Percentiles rank a stretch among this genome's conserved stretches.
Evolutionary conservation across 2,888 invertebrate species (phyloP).

Genomic region (Phyto melanocephala): DNA sequence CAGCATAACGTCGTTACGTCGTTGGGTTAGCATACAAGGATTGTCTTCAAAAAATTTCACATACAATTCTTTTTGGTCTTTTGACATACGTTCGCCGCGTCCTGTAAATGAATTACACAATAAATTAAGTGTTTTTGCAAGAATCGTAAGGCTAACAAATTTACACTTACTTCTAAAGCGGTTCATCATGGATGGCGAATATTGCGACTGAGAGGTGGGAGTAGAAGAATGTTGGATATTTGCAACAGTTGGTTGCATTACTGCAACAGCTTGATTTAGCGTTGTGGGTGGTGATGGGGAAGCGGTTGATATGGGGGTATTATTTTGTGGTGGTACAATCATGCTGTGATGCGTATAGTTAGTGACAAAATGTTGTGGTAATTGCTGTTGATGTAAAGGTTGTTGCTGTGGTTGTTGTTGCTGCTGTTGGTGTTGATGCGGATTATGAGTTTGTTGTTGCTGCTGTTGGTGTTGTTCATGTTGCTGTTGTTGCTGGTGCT

Average conservation of each 20-base stretch:
- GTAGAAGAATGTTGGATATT: conserved; percentile 66
- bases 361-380: conserved; percentile 56
- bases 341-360: conserved; percentile 54
- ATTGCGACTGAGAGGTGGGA: conserved; percentile 69
- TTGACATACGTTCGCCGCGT: conserved; percentile 76
- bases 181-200: conserved; percentile 72
- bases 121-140: not conserved
- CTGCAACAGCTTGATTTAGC: conserved; percentile 12
- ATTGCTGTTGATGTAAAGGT: conserved; percentile 66
- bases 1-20: conserved; percentile 73
- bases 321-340: conserved; percentile 41
- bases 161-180: conserved; percentile 71
- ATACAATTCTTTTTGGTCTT: conserved; percentile 75
- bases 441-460: conserved; percentile 47
- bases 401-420: conserved; percentile 62
- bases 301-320: conserved; percentile 22
- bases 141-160: not conserved
- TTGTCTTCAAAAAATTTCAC: conserved; percentile 76
- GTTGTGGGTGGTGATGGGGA: conserved; percentile 30
- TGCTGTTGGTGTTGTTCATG: conserved; percentile 67
- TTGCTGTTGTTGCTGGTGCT: conserved; percentile 66
- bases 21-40: conserved; percentile 74
- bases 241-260: conserved; percentile 49
- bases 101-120: conserved; percentile 65
- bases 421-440: conserved; percentile 57